phyloP scores from a whole-genome alignment of 1,140 invertebrate species.

The Chymomyza costata region DNA sequence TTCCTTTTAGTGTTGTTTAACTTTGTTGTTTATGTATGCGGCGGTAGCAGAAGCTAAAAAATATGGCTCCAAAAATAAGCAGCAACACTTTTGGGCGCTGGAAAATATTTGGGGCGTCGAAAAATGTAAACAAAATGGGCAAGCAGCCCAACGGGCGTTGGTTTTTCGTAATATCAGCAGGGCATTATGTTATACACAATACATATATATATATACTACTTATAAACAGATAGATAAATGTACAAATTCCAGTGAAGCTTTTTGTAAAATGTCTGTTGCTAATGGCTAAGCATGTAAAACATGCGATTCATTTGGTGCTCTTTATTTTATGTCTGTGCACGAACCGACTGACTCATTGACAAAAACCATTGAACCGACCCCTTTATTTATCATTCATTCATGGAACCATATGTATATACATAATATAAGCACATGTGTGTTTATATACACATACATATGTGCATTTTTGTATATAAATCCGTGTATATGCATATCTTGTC shows the following conservation, averaged over 20 bases:
- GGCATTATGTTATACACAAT: background rate
- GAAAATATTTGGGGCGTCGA: slow-evolving; percentile 38
- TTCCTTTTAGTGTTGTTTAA: background rate
- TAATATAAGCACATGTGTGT: slow-evolving; percentile 15
- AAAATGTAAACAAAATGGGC: slow-evolving; percentile 59
- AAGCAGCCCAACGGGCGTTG: slow-evolving; percentile 31
- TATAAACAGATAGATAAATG: background rate
- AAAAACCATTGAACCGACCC: background rate
- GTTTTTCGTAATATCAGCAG: slow-evolving; percentile 6
- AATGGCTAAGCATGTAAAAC: no score
- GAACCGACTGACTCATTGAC: slow-evolving; percentile 20
- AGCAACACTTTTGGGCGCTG: slow-evolving; percentile 8
- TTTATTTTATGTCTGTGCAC: slow-evolving; percentile 12
- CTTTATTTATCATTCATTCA: slow-evolving; percentile 24
- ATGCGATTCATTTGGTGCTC: background rate
- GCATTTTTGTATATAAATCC: slow-evolving; percentile 9
- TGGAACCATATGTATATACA: slow-evolving; percentile 41
- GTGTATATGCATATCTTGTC: background rate
- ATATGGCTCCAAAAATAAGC: slow-evolving; percentile 34
- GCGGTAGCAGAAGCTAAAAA: slow-evolving; percentile 13
- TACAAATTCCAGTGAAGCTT: no score
- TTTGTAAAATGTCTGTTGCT: no score
- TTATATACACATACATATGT: slow-evolving; percentile 12
- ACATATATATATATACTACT: slow-evolving; percentile 1
- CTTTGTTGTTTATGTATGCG: slow-evolving; percentile 41